Evolutionary conservation across 2,113 vertebrate species (phyloP).

Genomic region (Erythrocercus mccallii): DNA sequence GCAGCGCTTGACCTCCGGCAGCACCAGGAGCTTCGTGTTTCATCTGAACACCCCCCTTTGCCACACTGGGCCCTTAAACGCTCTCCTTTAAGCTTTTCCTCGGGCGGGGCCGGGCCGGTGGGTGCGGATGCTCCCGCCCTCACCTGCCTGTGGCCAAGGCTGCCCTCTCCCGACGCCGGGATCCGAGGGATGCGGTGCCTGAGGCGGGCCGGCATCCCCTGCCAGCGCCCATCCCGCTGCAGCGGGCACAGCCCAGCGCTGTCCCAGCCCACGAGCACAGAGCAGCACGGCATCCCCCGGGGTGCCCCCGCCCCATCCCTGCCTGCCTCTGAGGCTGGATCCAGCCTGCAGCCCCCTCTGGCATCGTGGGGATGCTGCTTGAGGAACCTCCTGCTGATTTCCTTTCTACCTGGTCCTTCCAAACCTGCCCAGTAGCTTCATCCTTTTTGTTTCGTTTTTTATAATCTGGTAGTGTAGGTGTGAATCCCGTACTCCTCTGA

Average conservation of each 20-base stretch:
- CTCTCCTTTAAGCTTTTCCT: not conserved
- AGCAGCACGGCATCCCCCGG: fast-evolving
- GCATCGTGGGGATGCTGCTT: not conserved
- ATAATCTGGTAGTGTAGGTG: not conserved
- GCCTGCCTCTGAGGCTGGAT: fast-evolving
- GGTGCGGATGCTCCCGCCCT: not conserved
- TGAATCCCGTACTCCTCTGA: not conserved
- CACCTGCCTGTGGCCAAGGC: not conserved
- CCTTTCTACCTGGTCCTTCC: not conserved
- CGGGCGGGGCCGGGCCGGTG: not conserved
- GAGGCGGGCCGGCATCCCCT: not conserved
- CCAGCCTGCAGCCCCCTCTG: not conserved
- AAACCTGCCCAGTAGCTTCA: not conserved
- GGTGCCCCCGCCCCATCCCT: fast-evolving
- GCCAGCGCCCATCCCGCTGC: not conserved
- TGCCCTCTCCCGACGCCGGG: conserved; percentile 49
- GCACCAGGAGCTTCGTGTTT: fast-evolving
- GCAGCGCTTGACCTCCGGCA: not conserved
- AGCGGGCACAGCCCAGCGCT: fast-evolving
- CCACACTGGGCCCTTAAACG: not conserved
- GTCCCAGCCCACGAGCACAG: fast-evolving
- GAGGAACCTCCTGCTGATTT: not conserved
- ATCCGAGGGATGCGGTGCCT: fast-evolving
- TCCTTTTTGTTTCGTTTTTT: not conserved
- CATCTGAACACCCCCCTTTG: not conserved